Base-by-base conservation (phyloP, 2,888 invertebrate species). In the Drosophila anceps region DNA sequence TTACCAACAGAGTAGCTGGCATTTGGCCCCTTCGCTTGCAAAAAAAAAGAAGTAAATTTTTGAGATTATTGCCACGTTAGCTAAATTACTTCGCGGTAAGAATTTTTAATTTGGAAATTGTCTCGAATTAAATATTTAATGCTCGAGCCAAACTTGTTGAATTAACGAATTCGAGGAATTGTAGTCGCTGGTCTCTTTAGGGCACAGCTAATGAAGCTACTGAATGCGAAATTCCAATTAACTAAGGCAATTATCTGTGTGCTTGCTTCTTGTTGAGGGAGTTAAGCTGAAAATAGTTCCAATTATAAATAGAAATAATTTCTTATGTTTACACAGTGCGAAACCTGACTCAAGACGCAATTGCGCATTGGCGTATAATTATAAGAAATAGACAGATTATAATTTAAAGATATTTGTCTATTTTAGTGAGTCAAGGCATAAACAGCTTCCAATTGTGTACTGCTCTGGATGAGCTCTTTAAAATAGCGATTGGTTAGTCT, bases 41-140 rank as follows among this genome's bases (percentile, higher is more conserved):
- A 61, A 67, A 67, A 39, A 61, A 66, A 65, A 60, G 63, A 65
- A 67, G 31, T 62, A 73, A 12, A 84, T 88, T 88, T 83, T 83
- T 85, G 58, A 76, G 72, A 84, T 84, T 88, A 85, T 88, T 88
- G 75, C 79, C 88, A 88, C 86, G 84, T 85, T 79, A 75, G 67
- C 59, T 54, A 75, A 84, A 81, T 88, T 76, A 88, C 81, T 77
- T 77, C 60, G 86, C 77, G 79, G 77, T 72, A 81, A 64, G 86
- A 84, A 88, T 84, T 84, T 88, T 81, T 83, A 83, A 85, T 88
- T 81, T 68, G 35, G 24, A 72, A 75, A 72, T 76, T 58, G 69
- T 73, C 70, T 65, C 51, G 20, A 44, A 51, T 69, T 66, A 69
- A 75, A 69, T 58, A 54, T 63, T 62, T 53, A 63, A 50, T 39